phyloP scores from a whole-genome alignment of 1,140 invertebrate genomes.

The Intoshia linei region DNA sequence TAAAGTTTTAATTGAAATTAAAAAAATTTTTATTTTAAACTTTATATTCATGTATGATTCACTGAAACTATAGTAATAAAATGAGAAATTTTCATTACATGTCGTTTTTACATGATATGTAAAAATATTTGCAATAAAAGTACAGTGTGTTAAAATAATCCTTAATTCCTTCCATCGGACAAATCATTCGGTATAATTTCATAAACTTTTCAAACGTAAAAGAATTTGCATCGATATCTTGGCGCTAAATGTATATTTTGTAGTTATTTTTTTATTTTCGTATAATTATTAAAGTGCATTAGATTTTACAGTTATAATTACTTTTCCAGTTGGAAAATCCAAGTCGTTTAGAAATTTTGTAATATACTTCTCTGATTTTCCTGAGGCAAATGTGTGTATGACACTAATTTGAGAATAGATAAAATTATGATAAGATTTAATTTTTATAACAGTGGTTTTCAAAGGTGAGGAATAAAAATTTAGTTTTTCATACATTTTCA shows the following conservation, averaged over 20 bases:
- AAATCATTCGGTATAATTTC: slow-evolving; percentile 85
- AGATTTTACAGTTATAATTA: slow-evolving; percentile 15
- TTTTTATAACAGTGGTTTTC: not conserved
- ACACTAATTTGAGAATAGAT: slow-evolving; percentile 28
- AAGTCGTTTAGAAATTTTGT: slow-evolving; percentile 77
- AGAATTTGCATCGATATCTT: slow-evolving; percentile 59
- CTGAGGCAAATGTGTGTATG: slow-evolving; percentile 78
- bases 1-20: not conserved
- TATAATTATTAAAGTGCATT: not conserved
- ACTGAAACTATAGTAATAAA: not conserved
- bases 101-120: not conserved
- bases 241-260: slow-evolving; percentile 22
- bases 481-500: slow-evolving; percentile 32
- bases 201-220: slow-evolving; percentile 99
- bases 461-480: slow-evolving; percentile 3
- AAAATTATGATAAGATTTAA: not conserved
- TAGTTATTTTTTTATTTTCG: not conserved
- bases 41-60: not conserved
- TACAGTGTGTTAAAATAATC: slow-evolving; percentile 80
- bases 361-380: slow-evolving; percentile 69
- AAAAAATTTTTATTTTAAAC: not conserved
- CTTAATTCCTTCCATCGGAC: slow-evolving; percentile 89
- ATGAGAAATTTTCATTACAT: not conserved
- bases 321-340: slow-evolving; percentile 66
- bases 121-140: slow-evolving; percentile 6